Percentiles rank a stretch among this genome's conserved stretches.
These are phyloP conservation scores for Conus ventricosus DNA, from an alignment of 1,140 invertebrate genomes.

Conservation along the genomic window DNA sequence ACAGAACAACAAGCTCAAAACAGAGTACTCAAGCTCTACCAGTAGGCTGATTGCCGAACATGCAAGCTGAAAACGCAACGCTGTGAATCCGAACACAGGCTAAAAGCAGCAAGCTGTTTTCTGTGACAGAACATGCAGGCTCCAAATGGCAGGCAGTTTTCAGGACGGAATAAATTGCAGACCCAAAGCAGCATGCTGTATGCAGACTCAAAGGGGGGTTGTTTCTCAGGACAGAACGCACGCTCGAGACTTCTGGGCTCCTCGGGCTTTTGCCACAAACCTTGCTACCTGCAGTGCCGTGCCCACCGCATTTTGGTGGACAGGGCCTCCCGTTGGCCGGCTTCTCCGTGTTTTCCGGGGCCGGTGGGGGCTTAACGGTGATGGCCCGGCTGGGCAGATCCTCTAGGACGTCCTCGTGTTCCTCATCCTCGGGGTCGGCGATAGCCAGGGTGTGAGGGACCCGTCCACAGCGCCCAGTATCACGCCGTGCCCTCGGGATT, in stretches of 20 bases:
- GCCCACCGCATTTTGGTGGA: conserved; percentile 62
- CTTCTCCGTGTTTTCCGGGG: conserved; percentile 34
- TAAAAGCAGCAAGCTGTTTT: too few relatives aligned
- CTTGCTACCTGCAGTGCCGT: conserved; percentile 68
- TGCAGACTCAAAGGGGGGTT: too few relatives aligned
- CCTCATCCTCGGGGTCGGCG: conserved; percentile 82
- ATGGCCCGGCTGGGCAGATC: conserved; percentile 60
- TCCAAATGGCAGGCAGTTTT: too few relatives aligned
- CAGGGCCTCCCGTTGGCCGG: conserved; percentile 53
- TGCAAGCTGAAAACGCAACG: too few relatives aligned
- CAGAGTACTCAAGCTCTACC: too few relatives aligned
- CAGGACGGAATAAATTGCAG: not conserved
- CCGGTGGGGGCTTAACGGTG: conserved; percentile 36
- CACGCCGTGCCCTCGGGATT: conserved; percentile 86
- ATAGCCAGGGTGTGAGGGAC: conserved; percentile 94
- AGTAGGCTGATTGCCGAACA: too few relatives aligned
- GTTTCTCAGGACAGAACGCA: conserved; percentile 63
- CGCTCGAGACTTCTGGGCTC: conserved; percentile 68
- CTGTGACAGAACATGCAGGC: too few relatives aligned
- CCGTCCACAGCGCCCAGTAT: conserved; percentile 95
- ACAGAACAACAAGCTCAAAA: too few relatives aligned
- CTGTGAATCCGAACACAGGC: too few relatives aligned
- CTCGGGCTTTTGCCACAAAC: conserved; percentile 69
- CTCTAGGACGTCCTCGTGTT: conserved; percentile 65
- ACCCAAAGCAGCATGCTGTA: not conserved